Conservation (phyloP, 2,888 invertebrate genomes). For the Pterostichus madidus region DNA sequence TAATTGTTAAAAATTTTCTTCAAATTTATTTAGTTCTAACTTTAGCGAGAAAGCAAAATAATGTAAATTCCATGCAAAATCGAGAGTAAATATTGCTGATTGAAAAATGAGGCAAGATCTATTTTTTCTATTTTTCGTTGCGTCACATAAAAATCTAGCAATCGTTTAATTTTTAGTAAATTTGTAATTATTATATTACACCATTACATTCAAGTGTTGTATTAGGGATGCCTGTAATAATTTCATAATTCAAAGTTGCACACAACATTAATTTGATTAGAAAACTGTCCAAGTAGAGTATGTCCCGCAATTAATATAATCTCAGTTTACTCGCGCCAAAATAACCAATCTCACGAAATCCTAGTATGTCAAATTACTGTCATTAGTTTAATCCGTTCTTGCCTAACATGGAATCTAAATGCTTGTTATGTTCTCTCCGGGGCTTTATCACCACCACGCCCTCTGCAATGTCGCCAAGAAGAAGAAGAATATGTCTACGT, state of each 20-base stretch:
- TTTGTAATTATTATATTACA: neutral
- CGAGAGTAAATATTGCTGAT: no score
- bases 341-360: conserved; percentile 5
- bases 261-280: neutral
- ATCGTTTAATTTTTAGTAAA: neutral
- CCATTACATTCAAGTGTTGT: no score
- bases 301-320: conserved; percentile 1
- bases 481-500: conserved; percentile 1
- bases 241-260: neutral
- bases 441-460: conserved; percentile 1
- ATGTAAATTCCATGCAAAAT: no score
- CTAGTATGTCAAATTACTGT: conserved; percentile 25
- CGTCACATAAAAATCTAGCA: no score
- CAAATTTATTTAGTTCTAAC: no score
- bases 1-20: no score
- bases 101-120: no score
- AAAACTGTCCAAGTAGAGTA: neutral
- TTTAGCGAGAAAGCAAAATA: no score
- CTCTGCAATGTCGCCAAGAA: neutral
- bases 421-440: neutral
- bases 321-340: neutral
- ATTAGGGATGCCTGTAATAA: no score
- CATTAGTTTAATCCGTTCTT: conserved; percentile 23
- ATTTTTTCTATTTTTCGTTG: no score
- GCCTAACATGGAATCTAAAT: conserved; percentile 12